Evolutionary conservation across 2,113 vertebrate genomes (phyloP).

Genomic region (Erythrocebus patas): DNA sequence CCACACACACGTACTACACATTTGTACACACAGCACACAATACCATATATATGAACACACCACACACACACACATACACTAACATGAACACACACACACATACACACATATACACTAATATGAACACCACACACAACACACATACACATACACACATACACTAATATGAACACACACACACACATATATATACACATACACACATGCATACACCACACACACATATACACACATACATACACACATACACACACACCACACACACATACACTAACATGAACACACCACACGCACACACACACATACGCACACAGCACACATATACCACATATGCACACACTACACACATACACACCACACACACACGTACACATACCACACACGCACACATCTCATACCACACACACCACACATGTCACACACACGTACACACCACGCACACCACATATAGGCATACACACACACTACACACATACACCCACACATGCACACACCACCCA

Average conservation of each 20-base stretch:
- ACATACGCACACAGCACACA: background rate
- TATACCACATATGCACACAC: background rate
- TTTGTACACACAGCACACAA: background rate
- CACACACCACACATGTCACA: background rate
- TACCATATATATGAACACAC: background rate
- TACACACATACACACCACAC: background rate
- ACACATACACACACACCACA: too few species aligned
- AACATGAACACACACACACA: too few species aligned
- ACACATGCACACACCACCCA: background rate
- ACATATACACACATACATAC: too few species aligned
- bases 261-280: too few species aligned
- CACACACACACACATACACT: too few species aligned
- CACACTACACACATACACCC: background rate
- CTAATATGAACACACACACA: background rate
- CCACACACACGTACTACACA: too few species aligned
- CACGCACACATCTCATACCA: background rate
- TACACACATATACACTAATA: background rate
- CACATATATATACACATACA: background rate
- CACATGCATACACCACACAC: background rate
- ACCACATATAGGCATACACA: background rate
- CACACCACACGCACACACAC: too few species aligned
- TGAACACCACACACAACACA: background rate
- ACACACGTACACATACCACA: background rate
- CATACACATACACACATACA: too few species aligned
- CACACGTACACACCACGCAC: background rate